Evolutionary conservation across 2,113 vertebrate species (phyloP).

Genomic region (Sturnus vulgaris): DNA sequence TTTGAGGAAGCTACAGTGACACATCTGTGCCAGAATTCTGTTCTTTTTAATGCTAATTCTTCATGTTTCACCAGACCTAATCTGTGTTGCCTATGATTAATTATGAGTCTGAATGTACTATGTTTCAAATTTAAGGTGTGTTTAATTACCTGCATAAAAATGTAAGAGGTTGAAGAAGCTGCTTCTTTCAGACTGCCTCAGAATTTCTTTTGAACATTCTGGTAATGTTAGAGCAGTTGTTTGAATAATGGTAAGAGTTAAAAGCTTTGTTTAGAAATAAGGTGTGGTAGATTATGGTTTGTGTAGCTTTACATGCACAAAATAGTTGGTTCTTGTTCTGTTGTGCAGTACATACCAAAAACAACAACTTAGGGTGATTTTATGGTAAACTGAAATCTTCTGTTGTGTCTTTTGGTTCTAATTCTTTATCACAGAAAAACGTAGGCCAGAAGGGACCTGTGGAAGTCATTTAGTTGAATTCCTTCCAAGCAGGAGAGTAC

Average conservation of each 20-base stretch:
- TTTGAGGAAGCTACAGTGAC: neutral
- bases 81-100: neutral
- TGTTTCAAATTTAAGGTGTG: neutral
- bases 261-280: neutral
- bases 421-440: neutral
- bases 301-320: neutral
- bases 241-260: neutral
- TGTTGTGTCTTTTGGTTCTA: neutral
- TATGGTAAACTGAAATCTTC: neutral
- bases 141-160: neutral
- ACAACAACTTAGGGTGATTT: neutral
- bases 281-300: neutral
- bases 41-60: neutral
- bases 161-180: neutral
- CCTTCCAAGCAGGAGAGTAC: neutral
- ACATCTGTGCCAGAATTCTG: neutral
- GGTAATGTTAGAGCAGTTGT: neutral
- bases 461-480: neutral
- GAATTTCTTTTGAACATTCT: neutral
- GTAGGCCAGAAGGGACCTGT: neutral
- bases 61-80: neutral
- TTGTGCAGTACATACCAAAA: neutral
- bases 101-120: neutral
- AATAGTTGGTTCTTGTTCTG: neutral
- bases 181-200: neutral